Evolutionary conservation across 2,113 vertebrate species (phyloP), one percentile per base, ranked within the genome.

Genomic region (Malurus cyaneus): DNA sequence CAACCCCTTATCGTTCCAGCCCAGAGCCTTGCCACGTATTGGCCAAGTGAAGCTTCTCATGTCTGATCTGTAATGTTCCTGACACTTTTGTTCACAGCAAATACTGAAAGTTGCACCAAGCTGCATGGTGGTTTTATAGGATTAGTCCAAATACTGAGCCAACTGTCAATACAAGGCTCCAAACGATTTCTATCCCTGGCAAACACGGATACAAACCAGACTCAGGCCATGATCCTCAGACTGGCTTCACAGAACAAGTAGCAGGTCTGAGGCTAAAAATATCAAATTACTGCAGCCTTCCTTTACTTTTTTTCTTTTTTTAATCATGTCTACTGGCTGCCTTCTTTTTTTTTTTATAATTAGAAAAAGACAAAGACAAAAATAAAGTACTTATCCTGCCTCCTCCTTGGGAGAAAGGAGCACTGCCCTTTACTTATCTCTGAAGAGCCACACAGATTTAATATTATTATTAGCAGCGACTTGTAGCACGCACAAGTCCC

Each of bases 381-480:
- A 96, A 92, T 69, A 89, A 94, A 88, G 41, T 93, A 77, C 60
- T 95, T 95, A 88, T 92, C 34, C 81, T 86, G 74, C 50, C 50
- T 72, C 57, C 59, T 95, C 85, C 87, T 88, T 1, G 1, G 79
- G 79, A 94, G 88, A 70, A 96, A 83, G 74, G 28, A 95, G 86
- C 56, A 70, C 36, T 88, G 93, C 74, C 85, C 93, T 95, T 85
- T 92, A 94, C 92, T 96, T 88, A 94, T 88, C 82, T 94, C 79
- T 71, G 82, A 92, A 95, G 42, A 92, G 88, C 62, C 93, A 93
- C 5, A 6, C 67, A 93, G 74, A 95, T 92, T 95, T 93, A 93
- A 70, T 73, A 91, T 78, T 88, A 93, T 52, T 96, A 93, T 86
- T 86, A 97, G 67, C 73, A 11, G 9, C 80, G 78, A 78, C 72